Base-by-base conservation (phyloP, 2,888 invertebrate genomes). In the Hypercompe scribonia region DNA sequence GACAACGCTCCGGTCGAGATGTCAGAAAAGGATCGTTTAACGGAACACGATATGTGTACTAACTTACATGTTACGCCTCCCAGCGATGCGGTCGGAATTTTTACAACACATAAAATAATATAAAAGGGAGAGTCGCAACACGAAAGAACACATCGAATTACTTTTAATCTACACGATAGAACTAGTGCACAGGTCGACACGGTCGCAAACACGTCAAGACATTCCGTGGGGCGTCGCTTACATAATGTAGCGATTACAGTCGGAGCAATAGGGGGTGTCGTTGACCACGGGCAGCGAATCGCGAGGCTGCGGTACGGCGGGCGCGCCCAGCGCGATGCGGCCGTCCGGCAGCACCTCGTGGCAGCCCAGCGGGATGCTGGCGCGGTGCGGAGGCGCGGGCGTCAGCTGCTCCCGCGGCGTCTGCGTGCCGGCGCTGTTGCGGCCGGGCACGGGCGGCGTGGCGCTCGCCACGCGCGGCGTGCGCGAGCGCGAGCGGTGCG, bases 171-270 rank as follows among this genome's bases (percentile, higher is more conserved):
- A 90, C 89, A 89, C 88, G 86, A 89, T 89, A 91, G 84, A 88
- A 87, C 90, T 91, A 93, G 87, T 89, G 91, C 94, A 94, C 91
- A 95, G 91, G 91, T 93, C 94, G 95, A 94, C 95, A 95, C 95
- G 95, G 95, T 94, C 92, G 95, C 95, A 95, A 94, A 94, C 93
- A 93, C 93, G 93, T 91, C 91, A 92, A 92, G 93, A 91, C 95
- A 95, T 92, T 90, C 92, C 88, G 88, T 86, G 87, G 87, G 89
- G 87, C 90, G 93, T 94, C 96, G 97, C 97, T 98, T 97, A 98
- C 98, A 98, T 97, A 94, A 98, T 98, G 90, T 97, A 96, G 93
- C 97, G 97, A 95, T 98, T 98, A 96, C 99, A 99, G 90, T 97
- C 98, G 90, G 97, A 97, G 96, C 99, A 99, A 93, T 96, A 95